Evolutionary conservation across 2,888 invertebrate genomes (phyloP).

Genomic region (Dione juno): DNA sequence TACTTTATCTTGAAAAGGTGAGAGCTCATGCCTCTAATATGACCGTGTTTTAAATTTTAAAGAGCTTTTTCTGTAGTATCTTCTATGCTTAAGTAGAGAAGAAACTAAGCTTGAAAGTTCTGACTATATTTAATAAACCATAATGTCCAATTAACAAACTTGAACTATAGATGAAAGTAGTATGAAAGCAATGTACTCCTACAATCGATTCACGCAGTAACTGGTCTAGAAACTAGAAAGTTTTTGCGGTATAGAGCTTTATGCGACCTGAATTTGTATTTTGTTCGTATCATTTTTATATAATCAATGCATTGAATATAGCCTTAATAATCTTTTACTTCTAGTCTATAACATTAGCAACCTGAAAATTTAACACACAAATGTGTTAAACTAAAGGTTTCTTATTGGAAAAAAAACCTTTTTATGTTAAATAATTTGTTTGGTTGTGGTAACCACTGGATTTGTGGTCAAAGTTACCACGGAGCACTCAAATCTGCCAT

Average conservation of each 20-base stretch:
- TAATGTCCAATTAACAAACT: slow-evolving; percentile 25
- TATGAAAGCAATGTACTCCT: slow-evolving; percentile 36
- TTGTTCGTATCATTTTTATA: slow-evolving; percentile 9
- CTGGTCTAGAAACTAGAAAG: slow-evolving; percentile 45
- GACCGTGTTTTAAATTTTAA: too few relatives aligned
- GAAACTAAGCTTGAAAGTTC: background rate
- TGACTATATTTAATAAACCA: slow-evolving; percentile 1
- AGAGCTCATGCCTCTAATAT: background rate
- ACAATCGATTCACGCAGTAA: slow-evolving; percentile 34
- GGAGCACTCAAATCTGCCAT: too few relatives aligned
- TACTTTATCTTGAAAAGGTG: slow-evolving; percentile 27
- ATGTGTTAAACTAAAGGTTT: too few relatives aligned
- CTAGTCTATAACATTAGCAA: too few relatives aligned
- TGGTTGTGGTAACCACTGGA: too few relatives aligned
- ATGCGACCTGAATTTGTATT: slow-evolving; percentile 5
- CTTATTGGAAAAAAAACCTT: too few relatives aligned
- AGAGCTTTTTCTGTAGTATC: too few relatives aligned
- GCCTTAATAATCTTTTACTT: background rate
- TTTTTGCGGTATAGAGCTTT: slow-evolving; percentile 27
- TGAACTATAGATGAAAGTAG: slow-evolving; percentile 35
- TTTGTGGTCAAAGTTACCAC: too few relatives aligned
- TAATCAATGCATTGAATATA: background rate
- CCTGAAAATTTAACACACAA: too few relatives aligned
- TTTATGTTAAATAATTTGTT: too few relatives aligned
- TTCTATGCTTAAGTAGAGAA: background rate